Evolutionary conservation across 2,113 vertebrate genomes (phyloP).

Genomic region (Balaeniceps rex): DNA sequence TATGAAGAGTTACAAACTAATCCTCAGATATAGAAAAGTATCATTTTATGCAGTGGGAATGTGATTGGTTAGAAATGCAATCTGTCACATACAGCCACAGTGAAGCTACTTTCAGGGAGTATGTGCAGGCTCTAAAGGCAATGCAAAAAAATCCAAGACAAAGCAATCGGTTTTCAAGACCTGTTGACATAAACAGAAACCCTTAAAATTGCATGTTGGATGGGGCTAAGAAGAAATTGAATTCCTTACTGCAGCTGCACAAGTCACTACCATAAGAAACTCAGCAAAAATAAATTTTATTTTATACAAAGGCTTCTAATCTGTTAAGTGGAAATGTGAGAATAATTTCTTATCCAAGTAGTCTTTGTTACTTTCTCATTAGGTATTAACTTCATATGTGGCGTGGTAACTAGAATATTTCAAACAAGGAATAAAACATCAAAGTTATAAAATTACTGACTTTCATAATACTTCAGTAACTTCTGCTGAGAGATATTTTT

Average conservation of each 20-base stretch:
- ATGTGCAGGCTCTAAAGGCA: not conserved
- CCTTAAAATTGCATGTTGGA: not conserved
- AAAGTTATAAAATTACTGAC: not conserved
- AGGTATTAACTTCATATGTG: not conserved
- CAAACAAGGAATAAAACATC: not conserved
- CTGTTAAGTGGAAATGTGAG: not conserved
- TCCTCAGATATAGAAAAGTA: not conserved
- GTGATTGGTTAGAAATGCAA: not conserved
- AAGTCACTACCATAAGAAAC: not conserved
- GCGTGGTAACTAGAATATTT: not conserved
- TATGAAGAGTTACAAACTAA: not conserved
- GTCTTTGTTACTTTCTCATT: not conserved
- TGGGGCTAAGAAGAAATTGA: not conserved
- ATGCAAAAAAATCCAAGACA: not conserved
- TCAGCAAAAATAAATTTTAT: not conserved
- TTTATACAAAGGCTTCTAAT: not conserved
- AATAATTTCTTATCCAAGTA: not conserved
- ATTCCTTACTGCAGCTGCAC: not conserved
- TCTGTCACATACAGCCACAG: not conserved
- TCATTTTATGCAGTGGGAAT: not conserved
- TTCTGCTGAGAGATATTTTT: not conserved
- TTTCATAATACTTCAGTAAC: not conserved
- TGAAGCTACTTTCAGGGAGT: not conserved
- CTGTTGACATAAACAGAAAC: slow-evolving; percentile 8
- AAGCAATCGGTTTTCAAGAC: slow-evolving; percentile 20